Evolutionary conservation across 2,113 vertebrate species (phyloP), one percentile per base, ranked within the genome.

Genomic region (Chinchilla lanigera): DNA sequence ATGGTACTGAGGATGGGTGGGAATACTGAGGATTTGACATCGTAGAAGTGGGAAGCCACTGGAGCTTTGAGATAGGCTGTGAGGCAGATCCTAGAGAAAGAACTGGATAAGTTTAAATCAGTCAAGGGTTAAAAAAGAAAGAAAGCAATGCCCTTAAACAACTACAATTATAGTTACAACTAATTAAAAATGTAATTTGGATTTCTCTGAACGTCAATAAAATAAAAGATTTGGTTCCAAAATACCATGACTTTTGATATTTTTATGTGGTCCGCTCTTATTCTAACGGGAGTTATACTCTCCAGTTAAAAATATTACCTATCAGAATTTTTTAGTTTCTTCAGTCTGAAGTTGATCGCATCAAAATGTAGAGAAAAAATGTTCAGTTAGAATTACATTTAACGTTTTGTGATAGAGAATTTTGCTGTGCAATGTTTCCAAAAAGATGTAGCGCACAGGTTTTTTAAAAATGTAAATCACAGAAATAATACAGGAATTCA

Each of bases 111-210:
- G 35, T 86, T 61, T 84, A 93, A 89, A 61, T 67, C 56, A 92
- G 56, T 28, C 2, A 54, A 22, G 7, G 12, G 16, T 73, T 50
- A 7, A 38, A 24, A 26, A 41, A 38, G 26, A 60, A 22, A 28
- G n/a, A 44, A 78, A 35, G 4, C 69, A 86, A 58, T 30, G 11
- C 7, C 60, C 22, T 71, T 89, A 80, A 82, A 83, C 1, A 54
- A 93, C 77, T 81, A 41, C 7, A 95, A 33, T 73, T 78, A 86
- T 11, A 77, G 6, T 73, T 73, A 41, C 30, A 86, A 95, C 65
- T 44, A 90, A 91, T 61, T 69, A 87, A 92, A 94, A 85, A 67
- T 77, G 14, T 73, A 52, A 91, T 84, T 81, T 91, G 41, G 20
- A 47, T 50, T 71, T 98, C 85, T 77, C 47, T 77, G 77, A 89